A percentile compares a stretch with the other conserved stretches of the same genome.
Conservation (phyloP, 2,888 invertebrate genomes). For the Linyphia triangularis region DNA sequence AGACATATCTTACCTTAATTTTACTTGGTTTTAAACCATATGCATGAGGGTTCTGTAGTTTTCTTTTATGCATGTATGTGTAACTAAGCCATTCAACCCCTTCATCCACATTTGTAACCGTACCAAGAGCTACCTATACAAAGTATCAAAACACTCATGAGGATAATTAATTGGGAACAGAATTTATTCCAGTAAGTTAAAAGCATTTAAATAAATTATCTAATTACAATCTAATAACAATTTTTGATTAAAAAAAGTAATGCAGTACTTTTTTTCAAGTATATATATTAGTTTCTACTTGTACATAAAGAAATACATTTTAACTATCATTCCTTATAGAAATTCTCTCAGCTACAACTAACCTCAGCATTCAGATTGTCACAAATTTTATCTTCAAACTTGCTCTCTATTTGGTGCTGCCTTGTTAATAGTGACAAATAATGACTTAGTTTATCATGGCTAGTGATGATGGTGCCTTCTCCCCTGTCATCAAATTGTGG, state of each 20-base stretch:
- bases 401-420: slow-evolving; percentile 98
- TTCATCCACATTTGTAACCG: slow-evolving; percentile 95
- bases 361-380: slow-evolving; percentile 99
- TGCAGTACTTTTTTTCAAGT: not conserved
- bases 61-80: slow-evolving; percentile 96
- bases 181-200: too few relatives aligned
- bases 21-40: slow-evolving; percentile 85
- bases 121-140: slow-evolving; percentile 91
- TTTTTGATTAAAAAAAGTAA: too few relatives aligned
- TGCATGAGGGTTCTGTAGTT: slow-evolving; percentile 92
- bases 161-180: too few relatives aligned
- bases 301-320: too few relatives aligned
- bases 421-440: slow-evolving; percentile 96
- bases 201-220: too few relatives aligned
- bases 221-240: too few relatives aligned
- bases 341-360: too few relatives aligned
- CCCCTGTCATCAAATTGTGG: slow-evolving; percentile 98
- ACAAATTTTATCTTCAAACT: slow-evolving; percentile 92
- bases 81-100: slow-evolving; percentile 99
- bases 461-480: slow-evolving; percentile 96
- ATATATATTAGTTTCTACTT: not conserved
- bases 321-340: too few relatives aligned
- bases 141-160: not conserved
- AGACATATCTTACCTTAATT: slow-evolving; percentile 79
- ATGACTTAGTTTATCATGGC: slow-evolving; percentile 93